Base-by-base conservation (phyloP, 2,888 invertebrate species). In the Dynastes grantii region DNA sequence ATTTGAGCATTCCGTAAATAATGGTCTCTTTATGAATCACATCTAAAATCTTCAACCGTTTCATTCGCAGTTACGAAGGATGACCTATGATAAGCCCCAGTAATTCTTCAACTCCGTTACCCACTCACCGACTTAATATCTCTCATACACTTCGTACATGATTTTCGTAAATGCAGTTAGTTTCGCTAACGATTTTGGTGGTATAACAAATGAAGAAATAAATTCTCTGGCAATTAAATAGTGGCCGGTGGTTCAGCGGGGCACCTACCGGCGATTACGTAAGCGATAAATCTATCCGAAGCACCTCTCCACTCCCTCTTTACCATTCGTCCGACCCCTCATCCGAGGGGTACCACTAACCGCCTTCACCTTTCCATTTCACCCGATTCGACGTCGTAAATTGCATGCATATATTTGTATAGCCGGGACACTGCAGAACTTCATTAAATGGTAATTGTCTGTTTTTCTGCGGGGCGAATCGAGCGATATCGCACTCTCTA, bases 401-500 rank as follows among this genome's bases (percentile, higher is more conserved):
- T 73, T 73, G 73, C 58, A 58, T 73, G 73, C 73, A 73, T 73
- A 73, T 73, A 73, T 73, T 73, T 73, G 73, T 73, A 16, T 73
- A 58, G 40, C 16, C 58, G 58, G 22, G 58, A 58, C 49, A 67
- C 16, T 73, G 58, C 58, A 73, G 73, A 73, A 73, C 73, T 73
- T 40, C 73, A 73, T 73, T 58, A 51, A 71, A 58, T 73, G 58
- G 71, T 71, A 58, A 73, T 73, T 58, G 58, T 58, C 73, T 73
- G 58, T 58, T 73, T 58, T 58, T 58, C 9, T 37, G 11, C 11
- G 40, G 40, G 40, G 2, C 22, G 40, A 73, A 16, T 37, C 9
- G 58, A 9, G 73, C 9, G 29, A 73, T 58, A 32, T 9, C 55
- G 71, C 55, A 3, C 53, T 40, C 32, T 29, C 13, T 29, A 16